A percentile compares a stretch with the other conserved stretches of the same genome.
Evolutionary conservation across 1,140 invertebrate species (phyloP).

Genomic region (Paracyclopina nana): DNA sequence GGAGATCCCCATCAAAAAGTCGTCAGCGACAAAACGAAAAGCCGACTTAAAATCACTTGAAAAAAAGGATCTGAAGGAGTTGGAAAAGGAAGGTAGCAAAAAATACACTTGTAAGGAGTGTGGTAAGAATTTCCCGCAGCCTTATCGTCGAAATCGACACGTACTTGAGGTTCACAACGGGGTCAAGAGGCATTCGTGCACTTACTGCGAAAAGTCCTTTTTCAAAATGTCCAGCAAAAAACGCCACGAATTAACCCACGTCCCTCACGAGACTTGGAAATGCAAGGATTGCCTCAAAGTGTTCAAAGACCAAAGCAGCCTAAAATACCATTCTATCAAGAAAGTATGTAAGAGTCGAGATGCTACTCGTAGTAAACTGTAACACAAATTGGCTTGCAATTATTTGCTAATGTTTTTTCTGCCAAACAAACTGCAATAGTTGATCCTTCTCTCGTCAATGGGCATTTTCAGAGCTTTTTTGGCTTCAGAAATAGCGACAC

Average conservation of each 20-base stretch:
- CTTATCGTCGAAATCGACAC: background rate
- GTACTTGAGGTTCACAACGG: slow-evolving; percentile 2
- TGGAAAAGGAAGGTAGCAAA: too few species aligned
- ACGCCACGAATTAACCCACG: slow-evolving; percentile 2
- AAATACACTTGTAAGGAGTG: background rate
- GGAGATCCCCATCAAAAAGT: too few species aligned
- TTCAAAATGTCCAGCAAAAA: slow-evolving; percentile 4
- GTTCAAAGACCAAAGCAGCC: slow-evolving; percentile 5
- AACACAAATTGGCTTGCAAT: too few species aligned
- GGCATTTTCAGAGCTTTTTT: too few species aligned
- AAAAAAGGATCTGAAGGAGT: too few species aligned
- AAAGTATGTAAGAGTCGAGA: background rate
- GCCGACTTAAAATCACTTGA: too few species aligned
- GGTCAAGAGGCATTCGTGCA: background rate
- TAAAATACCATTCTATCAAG: slow-evolving; percentile 4
- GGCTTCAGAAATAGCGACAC: too few species aligned
- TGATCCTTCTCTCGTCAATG: too few species aligned
- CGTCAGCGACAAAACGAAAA: too few species aligned
- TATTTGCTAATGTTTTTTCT: too few species aligned
- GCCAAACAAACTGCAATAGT: too few species aligned
- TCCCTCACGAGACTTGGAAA: background rate
- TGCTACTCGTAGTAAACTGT: background rate
- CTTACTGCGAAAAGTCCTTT: slow-evolving; percentile 4
- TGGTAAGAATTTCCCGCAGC: background rate
- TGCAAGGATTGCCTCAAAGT: background rate